These are phyloP conservation scores for Megalurothrips usitatus DNA, from an alignment of 2,888 invertebrate species.

Conservation along the genomic window DNA sequence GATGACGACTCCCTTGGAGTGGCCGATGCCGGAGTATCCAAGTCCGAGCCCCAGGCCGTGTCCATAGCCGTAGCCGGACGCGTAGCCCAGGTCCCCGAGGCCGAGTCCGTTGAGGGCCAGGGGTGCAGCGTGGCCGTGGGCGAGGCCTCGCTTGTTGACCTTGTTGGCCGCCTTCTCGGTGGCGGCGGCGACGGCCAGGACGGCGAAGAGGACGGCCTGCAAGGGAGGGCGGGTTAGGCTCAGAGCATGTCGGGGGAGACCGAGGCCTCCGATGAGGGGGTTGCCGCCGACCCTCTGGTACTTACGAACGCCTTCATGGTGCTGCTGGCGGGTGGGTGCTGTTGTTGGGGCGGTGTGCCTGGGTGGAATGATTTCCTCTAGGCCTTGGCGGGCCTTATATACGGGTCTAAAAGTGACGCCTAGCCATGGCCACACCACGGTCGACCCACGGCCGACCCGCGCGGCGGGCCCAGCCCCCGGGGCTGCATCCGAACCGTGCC, in stretches of 20 bases:
- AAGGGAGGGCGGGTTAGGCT: neutral
- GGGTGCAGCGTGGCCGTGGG: neutral
- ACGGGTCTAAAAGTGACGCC: neutral
- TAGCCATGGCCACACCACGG: no score
- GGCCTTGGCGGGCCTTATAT: conserved; percentile 9
- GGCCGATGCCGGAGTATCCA: neutral
- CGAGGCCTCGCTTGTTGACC: conserved; percentile 15
- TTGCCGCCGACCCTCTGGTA: neutral
- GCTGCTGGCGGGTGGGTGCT: neutral
- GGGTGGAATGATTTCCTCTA: neutral
- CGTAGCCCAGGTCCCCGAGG: neutral
- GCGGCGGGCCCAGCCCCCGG: no score
- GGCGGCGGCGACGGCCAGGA: neutral
- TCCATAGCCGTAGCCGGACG: neutral
- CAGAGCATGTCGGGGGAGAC: neutral
- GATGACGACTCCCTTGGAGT: conserved; percentile 9
- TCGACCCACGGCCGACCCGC: no score
- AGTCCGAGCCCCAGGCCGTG: neutral
- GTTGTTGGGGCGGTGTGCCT: neutral
- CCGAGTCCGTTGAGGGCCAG: neutral
- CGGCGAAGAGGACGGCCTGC: neutral
- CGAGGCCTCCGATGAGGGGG: neutral
- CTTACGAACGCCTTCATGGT: conserved; percentile 15
- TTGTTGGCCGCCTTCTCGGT: neutral
- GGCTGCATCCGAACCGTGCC: no score